Percentiles rank a stretch among this genome's conserved stretches.
Conservation (phyloP, 1,140 invertebrate genomes). For the Mizuhopecten yessoensis region DNA sequence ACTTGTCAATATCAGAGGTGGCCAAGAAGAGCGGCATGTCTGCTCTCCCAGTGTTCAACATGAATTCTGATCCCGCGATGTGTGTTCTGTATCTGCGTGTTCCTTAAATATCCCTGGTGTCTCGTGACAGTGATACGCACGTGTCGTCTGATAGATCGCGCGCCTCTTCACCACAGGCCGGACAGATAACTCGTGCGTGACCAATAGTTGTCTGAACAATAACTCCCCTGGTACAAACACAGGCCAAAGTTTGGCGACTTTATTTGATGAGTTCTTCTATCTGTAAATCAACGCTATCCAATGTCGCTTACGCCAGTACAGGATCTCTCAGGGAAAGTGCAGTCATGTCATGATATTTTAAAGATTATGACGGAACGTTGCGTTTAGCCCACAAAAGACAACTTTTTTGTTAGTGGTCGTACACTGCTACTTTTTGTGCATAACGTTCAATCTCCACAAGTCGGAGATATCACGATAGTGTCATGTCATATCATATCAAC, state of each 20-base stretch:
- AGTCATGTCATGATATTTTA: not conserved
- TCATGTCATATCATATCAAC: too few relatives aligned
- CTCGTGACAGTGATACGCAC: conserved; percentile 26
- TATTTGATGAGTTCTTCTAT: not conserved
- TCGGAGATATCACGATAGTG: not conserved
- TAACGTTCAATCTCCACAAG: not conserved
- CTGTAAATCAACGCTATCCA: not conserved
- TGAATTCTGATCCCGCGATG: too few relatives aligned
- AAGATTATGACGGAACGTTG: conserved; percentile 24
- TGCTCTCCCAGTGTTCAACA: too few relatives aligned
- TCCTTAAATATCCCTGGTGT: too few relatives aligned
- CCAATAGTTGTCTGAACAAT: not conserved
- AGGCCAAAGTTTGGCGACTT: not conserved
- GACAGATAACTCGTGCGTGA: not conserved
- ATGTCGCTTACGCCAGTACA: not conserved
- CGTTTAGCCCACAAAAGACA: not conserved
- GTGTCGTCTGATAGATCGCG: not conserved
- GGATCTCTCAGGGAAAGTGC: not conserved
- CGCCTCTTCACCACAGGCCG: not conserved
- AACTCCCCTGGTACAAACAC: not conserved
- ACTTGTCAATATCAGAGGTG: too few relatives aligned
- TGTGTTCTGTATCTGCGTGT: too few relatives aligned
- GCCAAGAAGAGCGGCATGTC: too few relatives aligned
- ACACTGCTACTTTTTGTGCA: not conserved
- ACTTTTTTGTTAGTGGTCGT: not conserved